Conservation (phyloP, 2,797 vertebrate genomes). For the Graptemys geographica region DNA sequence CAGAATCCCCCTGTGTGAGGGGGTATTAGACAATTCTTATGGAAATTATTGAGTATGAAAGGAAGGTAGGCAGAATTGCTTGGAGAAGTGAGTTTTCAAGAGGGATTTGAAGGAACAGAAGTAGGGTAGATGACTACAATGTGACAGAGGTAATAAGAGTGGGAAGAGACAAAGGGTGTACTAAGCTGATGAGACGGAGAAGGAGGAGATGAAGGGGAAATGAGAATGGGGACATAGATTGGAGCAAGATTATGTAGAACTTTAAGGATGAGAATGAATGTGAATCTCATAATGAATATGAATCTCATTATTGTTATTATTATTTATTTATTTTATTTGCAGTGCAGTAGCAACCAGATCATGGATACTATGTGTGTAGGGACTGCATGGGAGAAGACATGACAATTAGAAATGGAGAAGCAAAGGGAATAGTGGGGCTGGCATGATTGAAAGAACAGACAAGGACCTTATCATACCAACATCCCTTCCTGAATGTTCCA, state of each 20-base stretch:
- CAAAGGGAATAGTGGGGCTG: background rate
- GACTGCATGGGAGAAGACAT: background rate
- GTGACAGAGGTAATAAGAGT: slow-evolving; percentile 48
- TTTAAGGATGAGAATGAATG: background rate
- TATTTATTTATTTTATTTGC: background rate
- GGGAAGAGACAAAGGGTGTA: slow-evolving; percentile 35
- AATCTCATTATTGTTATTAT: background rate
- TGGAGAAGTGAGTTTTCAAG: slow-evolving; percentile 38
- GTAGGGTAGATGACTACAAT: slow-evolving; percentile 54
- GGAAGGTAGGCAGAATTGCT: slow-evolving; percentile 30
- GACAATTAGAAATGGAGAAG: background rate
- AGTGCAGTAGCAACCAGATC: background rate
- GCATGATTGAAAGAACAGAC: background rate
- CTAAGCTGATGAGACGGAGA: background rate
- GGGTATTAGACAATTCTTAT: slow-evolving; percentile 8
- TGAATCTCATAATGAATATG: background rate
- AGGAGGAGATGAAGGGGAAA: background rate
- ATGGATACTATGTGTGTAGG: background rate
- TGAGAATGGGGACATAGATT: background rate
- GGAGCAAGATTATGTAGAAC: background rate
- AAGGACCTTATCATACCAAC: background rate
- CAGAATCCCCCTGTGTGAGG: slow-evolving; percentile 28
- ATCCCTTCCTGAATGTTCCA: slow-evolving; percentile 33
- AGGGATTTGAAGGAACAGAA: slow-evolving; percentile 37
- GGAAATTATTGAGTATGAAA: slow-evolving; percentile 25